A percentile compares a stretch with the other conserved stretches of the same genome.
Evolutionary conservation across 2,797 vertebrate genomes (phyloP).

Genomic region (Phoebastria nigripes): DNA sequence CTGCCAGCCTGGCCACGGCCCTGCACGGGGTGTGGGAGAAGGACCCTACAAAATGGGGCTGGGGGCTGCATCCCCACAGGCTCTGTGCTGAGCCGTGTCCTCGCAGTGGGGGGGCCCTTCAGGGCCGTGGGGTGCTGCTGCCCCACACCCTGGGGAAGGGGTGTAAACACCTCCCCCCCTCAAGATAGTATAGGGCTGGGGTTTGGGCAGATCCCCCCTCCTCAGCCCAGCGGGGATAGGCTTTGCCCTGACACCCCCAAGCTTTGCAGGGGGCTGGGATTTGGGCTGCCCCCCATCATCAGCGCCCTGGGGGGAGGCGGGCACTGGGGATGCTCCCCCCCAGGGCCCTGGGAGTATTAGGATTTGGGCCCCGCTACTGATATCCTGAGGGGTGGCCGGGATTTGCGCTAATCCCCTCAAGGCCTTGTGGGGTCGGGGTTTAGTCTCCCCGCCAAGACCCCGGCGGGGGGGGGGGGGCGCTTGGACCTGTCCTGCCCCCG

Average conservation of each 20-base stretch:
- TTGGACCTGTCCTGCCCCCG: too few relatives aligned
- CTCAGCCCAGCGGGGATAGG: fast-evolving
- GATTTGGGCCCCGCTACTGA: not conserved
- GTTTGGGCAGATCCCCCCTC: not conserved
- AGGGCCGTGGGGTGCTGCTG: not conserved
- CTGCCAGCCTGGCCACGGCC: not conserved
- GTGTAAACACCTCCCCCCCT: not conserved
- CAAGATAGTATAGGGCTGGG: fast-evolving
- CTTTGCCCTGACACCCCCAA: not conserved
- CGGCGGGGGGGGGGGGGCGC: fast-evolving
- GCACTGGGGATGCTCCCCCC: too few relatives aligned
- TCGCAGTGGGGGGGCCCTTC: fast-evolving
- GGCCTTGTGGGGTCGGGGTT: not conserved
- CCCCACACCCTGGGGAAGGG: not conserved
- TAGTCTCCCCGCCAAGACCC: too few relatives aligned
- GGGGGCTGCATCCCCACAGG: not conserved
- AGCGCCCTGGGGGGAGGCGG: fast-evolving
- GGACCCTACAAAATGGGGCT: not conserved
- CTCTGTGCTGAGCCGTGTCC: not conserved
- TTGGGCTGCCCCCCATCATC: fast-evolving
- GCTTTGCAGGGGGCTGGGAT: not conserved
- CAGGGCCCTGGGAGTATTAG: fast-evolving
- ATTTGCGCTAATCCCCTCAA: not conserved
- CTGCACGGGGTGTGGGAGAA: not conserved
- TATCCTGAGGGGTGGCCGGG: not conserved